phyloP scores from a whole-genome alignment of 2,797 vertebrate species.

The Petrocephalus sullivani region DNA sequence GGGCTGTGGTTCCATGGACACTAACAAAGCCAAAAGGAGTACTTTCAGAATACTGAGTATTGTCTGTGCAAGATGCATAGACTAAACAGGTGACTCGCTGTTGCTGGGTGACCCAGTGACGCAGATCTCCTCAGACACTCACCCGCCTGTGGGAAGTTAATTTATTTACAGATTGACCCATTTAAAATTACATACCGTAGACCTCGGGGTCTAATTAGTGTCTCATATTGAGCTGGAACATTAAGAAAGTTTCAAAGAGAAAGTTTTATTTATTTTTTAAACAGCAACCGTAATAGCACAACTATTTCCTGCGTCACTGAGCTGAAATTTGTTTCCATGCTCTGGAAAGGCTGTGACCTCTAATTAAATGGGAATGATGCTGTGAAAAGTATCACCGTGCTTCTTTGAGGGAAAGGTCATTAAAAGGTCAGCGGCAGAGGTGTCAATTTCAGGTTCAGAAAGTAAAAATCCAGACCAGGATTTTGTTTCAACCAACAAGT shows the following conservation, averaged over 20 bases:
- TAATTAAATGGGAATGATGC: neutral
- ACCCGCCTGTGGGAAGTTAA: neutral
- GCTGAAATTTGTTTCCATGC: neutral
- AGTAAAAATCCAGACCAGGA: no score
- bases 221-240: neutral
- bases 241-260: constrained; percentile 10
- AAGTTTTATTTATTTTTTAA: constrained; percentile 6
- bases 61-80: neutral
- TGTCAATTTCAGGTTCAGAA: no score
- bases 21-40: neutral
- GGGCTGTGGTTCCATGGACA: constrained; percentile 10
- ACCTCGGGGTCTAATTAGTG: neutral
- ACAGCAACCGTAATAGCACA: neutral
- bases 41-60: neutral
- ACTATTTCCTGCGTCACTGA: neutral
- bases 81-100: neutral
- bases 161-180: neutral
- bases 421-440: neutral
- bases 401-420: neutral
- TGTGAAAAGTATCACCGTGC: neutral
- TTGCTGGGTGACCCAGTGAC: neutral
- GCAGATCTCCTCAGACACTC: neutral
- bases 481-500: no score
- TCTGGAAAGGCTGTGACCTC: neutral
- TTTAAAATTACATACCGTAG: neutral